phyloP scores from a whole-genome alignment of 2,797 vertebrate species.

The Halcyon badia region DNA sequence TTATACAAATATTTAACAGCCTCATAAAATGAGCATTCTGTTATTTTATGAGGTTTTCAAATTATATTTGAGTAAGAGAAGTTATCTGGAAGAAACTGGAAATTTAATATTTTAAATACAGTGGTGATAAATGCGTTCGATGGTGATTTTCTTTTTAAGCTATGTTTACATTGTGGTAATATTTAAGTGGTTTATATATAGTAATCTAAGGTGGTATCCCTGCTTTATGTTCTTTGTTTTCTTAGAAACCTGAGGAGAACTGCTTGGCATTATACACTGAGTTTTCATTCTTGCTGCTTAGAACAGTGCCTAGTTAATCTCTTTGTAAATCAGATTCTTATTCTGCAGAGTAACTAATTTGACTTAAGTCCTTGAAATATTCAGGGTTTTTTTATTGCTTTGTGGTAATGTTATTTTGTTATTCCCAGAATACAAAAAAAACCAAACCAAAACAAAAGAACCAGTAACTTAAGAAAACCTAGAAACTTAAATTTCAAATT shows the following conservation, averaged over 20 bases:
- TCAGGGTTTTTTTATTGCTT: background rate
- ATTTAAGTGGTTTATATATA: slow-evolving; percentile 72
- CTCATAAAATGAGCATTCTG: background rate
- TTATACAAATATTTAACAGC: background rate
- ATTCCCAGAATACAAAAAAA: background rate
- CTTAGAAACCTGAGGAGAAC: slow-evolving; percentile 47
- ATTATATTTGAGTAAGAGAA: background rate
- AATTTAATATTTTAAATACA: slow-evolving; percentile 29
- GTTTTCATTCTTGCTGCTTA: slow-evolving; percentile 66
- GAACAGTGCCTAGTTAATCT: slow-evolving; percentile 17
- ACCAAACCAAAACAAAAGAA: background rate
- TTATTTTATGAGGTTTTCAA: background rate
- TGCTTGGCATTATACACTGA: slow-evolving; percentile 45
- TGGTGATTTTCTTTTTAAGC: slow-evolving; percentile 51
- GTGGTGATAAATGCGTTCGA: slow-evolving; percentile 38
- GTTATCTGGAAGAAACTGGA: slow-evolving; percentile 74
- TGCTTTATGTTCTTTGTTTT: slow-evolving; percentile 61
- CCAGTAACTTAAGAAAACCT: background rate
- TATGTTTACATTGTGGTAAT: slow-evolving; percentile 70
- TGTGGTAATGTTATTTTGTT: background rate
- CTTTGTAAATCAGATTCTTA: slow-evolving; percentile 14
- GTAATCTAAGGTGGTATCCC: slow-evolving; percentile 32
- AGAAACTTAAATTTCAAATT: background rate
- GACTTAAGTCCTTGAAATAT: slow-evolving; percentile 5
- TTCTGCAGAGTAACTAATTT: slow-evolving; percentile 28